Base-by-base conservation (phyloP, 2,797 vertebrate species). In the Sebastes minor region DNA sequence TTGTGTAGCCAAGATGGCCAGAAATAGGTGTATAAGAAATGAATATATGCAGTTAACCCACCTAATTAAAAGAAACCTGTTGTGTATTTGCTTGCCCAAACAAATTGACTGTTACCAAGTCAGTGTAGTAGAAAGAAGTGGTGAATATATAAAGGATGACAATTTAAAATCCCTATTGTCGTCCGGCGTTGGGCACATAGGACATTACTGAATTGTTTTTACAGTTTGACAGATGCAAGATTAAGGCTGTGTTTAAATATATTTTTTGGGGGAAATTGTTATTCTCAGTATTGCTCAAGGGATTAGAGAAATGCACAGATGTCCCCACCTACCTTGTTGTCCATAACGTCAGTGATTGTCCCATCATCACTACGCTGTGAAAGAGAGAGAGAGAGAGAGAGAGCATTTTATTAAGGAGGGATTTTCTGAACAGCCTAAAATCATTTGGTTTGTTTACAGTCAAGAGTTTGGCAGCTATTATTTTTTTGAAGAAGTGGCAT, bases 241-340 rank as follows among this genome's bases (percentile, higher is more conserved):
- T 84, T 80, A 74, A 73, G 25, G 25, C 67, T 22, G 11, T 42
- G 20, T 80, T 68, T 33, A 11, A 69, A 57, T 75, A 74, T 75
- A 18, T 46, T 46, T 25, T 80, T 78, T 52, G 20, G 62, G 16
- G 46, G 53, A 32, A 22, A 73, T 63, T 76, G 61, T 75, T 71
- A 35, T 87, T 85, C 38, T 88, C 27, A 35, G 71, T 74, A 46
- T 88, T 76, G 30, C 71, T 74, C 9, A 28, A 70, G 30, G 63
- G 83, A 90, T 89, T 86, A 84, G 61, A 32, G 61, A 49, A 82
- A 87, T 77, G 57, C 80, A 85, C 83, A 80, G 85, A 88, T 85
- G 88, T 86, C 65, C 4, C 65, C 8, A n/a, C 56, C 69, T 76
- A 71, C 68, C 68, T 81, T 53, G 23, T 60, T 61, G 61, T 71